These are phyloP conservation scores for Notiomystis cincta DNA, from an alignment of 2,113 vertebrate genomes.

Conservation along the genomic window DNA sequence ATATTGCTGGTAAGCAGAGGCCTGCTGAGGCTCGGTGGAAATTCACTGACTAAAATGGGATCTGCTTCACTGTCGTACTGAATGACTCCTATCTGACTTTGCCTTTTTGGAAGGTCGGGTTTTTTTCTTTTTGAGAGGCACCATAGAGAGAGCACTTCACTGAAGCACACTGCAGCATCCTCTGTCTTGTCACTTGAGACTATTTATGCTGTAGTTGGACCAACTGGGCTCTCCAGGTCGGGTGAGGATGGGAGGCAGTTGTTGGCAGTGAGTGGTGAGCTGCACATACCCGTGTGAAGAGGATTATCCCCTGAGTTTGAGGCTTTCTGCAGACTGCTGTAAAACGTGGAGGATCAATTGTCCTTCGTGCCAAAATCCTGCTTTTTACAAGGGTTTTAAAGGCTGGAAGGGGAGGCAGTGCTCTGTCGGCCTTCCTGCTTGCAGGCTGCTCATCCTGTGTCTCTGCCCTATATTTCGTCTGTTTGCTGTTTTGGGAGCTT, in stretches of 20 bases:
- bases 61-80: neutral
- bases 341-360: neutral
- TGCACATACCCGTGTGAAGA: neutral
- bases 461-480: neutral
- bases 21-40: constrained; percentile 6
- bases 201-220: neutral
- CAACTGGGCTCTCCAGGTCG: neutral
- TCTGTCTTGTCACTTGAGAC: neutral
- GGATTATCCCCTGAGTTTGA: neutral
- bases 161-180: constrained; percentile 35
- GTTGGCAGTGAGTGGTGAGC: neutral
- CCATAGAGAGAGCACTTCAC: constrained; percentile 6
- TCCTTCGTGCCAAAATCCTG: neutral
- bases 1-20: neutral
- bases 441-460: neutral
- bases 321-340: neutral
- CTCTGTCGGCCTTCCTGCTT: neutral
- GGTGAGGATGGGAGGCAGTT: neutral
- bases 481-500: neutral
- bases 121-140: neutral
- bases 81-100: constrained; percentile 46
- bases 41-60: constrained; percentile 32
- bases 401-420: neutral
- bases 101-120: neutral
- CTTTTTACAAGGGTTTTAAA: neutral